Conservation (phyloP, 1,140 invertebrate genomes). For the Chymomyza costata region DNA sequence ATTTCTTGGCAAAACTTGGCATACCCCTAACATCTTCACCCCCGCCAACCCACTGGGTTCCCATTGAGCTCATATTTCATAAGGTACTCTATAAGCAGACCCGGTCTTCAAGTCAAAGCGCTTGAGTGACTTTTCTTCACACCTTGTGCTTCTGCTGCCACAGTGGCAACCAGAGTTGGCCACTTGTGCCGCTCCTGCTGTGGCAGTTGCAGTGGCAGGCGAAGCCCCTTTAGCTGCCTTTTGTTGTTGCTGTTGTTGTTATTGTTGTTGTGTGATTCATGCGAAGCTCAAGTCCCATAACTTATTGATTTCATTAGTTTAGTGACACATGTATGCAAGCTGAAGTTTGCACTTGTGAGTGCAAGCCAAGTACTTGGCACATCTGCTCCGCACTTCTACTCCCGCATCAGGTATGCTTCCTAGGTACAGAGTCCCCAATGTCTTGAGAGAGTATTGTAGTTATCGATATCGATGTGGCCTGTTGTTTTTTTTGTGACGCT, state of each 20-base stretch:
- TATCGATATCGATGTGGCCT: slow-evolving; percentile 18
- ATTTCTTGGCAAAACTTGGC: slow-evolving; percentile 64
- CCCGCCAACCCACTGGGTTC: too few species aligned
- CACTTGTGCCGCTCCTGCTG: slow-evolving; percentile 37
- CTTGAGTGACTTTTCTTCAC: slow-evolving; percentile 67
- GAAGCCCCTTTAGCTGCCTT: slow-evolving; percentile 15
- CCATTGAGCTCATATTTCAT: slow-evolving; percentile 59
- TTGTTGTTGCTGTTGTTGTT: slow-evolving; percentile 41
- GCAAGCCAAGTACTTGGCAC: slow-evolving; percentile 30
- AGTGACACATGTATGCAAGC: slow-evolving; percentile 50
- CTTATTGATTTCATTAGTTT: slow-evolving; percentile 73
- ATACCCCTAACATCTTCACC: neutral
- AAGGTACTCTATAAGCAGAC: slow-evolving; percentile 67
- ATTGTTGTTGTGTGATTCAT: slow-evolving; percentile 59
- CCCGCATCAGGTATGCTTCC: neutral
- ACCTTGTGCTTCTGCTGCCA: too few species aligned
- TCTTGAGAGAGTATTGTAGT: neutral
- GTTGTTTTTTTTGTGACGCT: slow-evolving; percentile 21
- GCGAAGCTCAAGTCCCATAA: slow-evolving; percentile 24
- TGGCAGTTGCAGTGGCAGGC: slow-evolving; percentile 18
- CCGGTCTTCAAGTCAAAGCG: slow-evolving; percentile 36
- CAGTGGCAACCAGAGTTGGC: slow-evolving; percentile 38
- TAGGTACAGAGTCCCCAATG: too few species aligned
- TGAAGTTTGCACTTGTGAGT: slow-evolving; percentile 64
- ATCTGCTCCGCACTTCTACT: slow-evolving; percentile 1